Percentiles rank a stretch among this genome's conserved stretches.
phyloP scores from a whole-genome alignment of 2,113 vertebrate species.

The Hemiscyllium ocellatum region DNA sequence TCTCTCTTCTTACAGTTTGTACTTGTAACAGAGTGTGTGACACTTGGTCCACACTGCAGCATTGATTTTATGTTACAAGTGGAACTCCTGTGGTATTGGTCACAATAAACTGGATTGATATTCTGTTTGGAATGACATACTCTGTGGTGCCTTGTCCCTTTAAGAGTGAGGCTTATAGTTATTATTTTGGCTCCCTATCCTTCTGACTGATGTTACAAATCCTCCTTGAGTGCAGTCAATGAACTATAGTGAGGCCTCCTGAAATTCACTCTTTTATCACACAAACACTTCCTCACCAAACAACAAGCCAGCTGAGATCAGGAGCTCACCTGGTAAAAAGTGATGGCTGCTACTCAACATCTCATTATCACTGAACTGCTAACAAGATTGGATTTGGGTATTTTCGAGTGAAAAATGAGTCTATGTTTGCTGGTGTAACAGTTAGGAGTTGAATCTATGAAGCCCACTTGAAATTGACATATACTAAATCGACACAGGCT shows the following conservation, averaged over 20 bases:
- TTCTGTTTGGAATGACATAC: not conserved
- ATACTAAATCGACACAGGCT: not conserved
- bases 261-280: not conserved
- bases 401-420: not conserved
- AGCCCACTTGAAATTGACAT: not conserved
- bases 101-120: not conserved
- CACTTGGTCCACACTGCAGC: not conserved
- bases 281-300: not conserved
- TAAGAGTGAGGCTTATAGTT: not conserved
- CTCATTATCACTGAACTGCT: not conserved
- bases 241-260: not conserved
- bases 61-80: not conserved
- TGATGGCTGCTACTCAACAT: not conserved
- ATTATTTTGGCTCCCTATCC: not conserved
- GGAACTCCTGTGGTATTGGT: not conserved
- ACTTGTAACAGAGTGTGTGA: not conserved
- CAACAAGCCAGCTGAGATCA: not conserved
- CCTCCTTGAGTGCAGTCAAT: not conserved
- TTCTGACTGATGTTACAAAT: not conserved
- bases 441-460: not conserved
- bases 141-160: not conserved
- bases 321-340: not conserved
- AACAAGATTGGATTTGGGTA: not conserved
- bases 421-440: no score
- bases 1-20: not conserved